Evolutionary conservation across 2,888 invertebrate genomes (phyloP), one percentile per base, ranked within the genome.

Genomic region (Lumbricus terrestris): DNA sequence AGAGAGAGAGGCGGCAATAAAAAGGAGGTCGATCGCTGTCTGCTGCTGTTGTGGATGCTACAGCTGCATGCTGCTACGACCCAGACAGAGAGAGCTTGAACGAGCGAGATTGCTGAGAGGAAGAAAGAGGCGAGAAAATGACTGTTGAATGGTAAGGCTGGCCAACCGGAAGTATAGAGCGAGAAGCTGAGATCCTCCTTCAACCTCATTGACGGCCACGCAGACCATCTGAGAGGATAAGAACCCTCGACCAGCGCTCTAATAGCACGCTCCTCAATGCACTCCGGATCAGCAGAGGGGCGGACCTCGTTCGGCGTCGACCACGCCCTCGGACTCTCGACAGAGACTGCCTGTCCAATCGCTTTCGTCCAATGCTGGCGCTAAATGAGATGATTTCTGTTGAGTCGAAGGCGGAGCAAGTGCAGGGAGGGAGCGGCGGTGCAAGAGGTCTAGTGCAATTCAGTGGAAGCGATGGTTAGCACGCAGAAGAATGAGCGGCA

Each of bases 81-180:
- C 89, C n/a, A 83, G 34, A n/a, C 82, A 88, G 82, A 33, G 89
- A 38, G 88, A 18, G 42, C 34, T n/a, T n/a, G 90, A 89, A 91
- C 40, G 34, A 85, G 91, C 83, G 42, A 83, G 89, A 38, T 34
- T 42, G 83, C 35, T 13, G 69, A 85, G 85, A 40, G 88, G 85
- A 90, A 37, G 83, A 37, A 89, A 82, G 83, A 54, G 47, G 40
- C 54, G 88, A 90, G 90, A 54, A 42, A 37, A 42, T 37, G 88
- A 89, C 37, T 88, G 38, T 38, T 37, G 38, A 88, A 38, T 38
- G 13, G 38, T 3, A 88, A 88, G 29, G 88, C 23, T 38, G 38
- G 38, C 35, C 33, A 29, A 38, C 38, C 35, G 88, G 37, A 37
- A 38, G 38, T 88, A 37, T 38, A 29, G 35, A 88, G 34, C 29